Percentiles rank a stretch among this genome's conserved stretches.
Conservation (phyloP, 2,113 vertebrate species). For the Passer montanus region DNA sequence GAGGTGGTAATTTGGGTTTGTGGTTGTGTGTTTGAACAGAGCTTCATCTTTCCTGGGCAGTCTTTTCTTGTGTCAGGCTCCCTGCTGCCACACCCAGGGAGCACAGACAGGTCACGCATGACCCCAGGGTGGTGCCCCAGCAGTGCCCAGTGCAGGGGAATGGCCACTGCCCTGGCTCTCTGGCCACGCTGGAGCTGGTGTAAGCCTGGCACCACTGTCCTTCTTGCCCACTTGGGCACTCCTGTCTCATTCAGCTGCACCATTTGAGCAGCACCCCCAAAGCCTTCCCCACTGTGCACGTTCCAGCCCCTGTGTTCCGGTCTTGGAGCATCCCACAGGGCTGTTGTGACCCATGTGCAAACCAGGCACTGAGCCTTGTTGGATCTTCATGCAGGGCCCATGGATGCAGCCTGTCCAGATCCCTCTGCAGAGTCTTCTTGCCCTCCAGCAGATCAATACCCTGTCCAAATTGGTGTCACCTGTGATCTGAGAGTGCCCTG, state of each 20-base stretch:
- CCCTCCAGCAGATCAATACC: not conserved
- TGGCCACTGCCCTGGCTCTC: not conserved
- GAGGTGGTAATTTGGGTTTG: not conserved
- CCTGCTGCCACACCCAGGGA: not conserved
- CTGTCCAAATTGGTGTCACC: not conserved
- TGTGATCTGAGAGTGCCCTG: not conserved
- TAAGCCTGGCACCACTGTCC: not conserved
- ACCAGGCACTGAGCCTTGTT: not conserved
- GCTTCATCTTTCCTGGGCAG: not conserved
- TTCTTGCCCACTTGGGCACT: not conserved
- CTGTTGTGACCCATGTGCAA: not conserved
- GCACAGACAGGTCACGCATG: accelerated
- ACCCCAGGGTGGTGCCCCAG: not conserved
- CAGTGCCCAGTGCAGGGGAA: not conserved
- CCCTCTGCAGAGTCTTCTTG: not conserved
- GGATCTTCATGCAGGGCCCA: not conserved
- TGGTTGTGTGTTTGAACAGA: not conserved
- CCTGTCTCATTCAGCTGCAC: not conserved
- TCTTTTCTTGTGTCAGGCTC: not conserved
- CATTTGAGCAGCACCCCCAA: not conserved
- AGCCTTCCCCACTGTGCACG: not conserved
- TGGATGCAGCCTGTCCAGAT: not conserved
- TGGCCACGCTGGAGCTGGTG: not conserved
- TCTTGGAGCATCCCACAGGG: not conserved
- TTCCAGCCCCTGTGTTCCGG: not conserved